Percentiles rank a stretch among this genome's conserved stretches.
Evolutionary conservation across 2,888 invertebrate genomes (phyloP).

Genomic region (Glaucopsyche alexis): DNA sequence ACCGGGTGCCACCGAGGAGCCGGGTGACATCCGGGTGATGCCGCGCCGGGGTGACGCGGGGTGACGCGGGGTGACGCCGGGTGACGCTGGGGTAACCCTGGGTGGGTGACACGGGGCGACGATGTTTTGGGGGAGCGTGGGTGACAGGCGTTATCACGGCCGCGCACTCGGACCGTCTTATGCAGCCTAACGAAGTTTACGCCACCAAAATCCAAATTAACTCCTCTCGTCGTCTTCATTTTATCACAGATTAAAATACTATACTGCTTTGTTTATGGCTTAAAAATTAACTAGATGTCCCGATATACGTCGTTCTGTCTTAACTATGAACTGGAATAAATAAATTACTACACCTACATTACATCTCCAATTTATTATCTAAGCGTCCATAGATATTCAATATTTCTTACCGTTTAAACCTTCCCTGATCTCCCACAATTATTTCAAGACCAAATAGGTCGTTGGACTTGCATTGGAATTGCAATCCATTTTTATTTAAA

Average conservation of each 20-base stretch:
- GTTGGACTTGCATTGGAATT: too few species aligned
- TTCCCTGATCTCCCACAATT: too few species aligned
- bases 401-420: too few species aligned
- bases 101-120: background rate
- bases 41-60: background rate
- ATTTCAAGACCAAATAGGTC: too few species aligned
- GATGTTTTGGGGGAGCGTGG: constrained; percentile 38
- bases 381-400: too few species aligned
- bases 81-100: background rate
- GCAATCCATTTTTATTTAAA: too few species aligned
- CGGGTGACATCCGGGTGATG: background rate
- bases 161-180: constrained; percentile 45
- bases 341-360: too few species aligned
- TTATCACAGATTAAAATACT: constrained; percentile 12
- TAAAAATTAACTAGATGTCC: too few species aligned
- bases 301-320: too few species aligned
- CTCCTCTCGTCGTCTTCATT: constrained; percentile 28
- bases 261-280: too few species aligned
- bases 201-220: constrained; percentile 43
- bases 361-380: too few species aligned
- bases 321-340: too few species aligned
- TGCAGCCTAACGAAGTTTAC: constrained; percentile 42
- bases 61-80: constrained; percentile 4
- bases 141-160: constrained; percentile 45
- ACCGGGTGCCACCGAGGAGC: background rate